A percentile compares a stretch with the other conserved stretches of the same genome.
phyloP scores from a whole-genome alignment of 1,140 invertebrate species.

The Rhynchophorus ferrugineus region DNA sequence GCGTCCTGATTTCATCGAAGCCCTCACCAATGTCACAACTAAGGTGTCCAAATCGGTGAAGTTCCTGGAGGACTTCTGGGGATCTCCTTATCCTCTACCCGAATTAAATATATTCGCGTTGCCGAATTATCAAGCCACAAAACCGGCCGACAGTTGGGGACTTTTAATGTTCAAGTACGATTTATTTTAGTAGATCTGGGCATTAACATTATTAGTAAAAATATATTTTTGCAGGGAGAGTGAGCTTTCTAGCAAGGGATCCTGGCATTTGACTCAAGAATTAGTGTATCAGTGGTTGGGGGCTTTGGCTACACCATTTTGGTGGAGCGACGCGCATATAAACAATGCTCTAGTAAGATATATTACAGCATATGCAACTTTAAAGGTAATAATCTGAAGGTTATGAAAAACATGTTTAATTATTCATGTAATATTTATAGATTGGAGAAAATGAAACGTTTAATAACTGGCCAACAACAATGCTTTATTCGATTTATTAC shows the following conservation, averaged over 20 bases:
- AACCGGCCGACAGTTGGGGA: slow-evolving; percentile 69
- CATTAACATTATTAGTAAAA: no score
- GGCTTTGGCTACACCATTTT: slow-evolving; percentile 58
- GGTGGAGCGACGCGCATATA: slow-evolving; percentile 61
- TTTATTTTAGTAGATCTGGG: no score
- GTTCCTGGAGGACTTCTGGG: slow-evolving; percentile 63
- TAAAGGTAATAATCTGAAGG: slow-evolving; percentile 47
- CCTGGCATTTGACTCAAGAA: slow-evolving; percentile 57
- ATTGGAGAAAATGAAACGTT: slow-evolving; percentile 60
- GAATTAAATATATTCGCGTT: slow-evolving; percentile 78
- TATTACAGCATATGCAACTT: slow-evolving; percentile 57
- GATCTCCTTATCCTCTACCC: slow-evolving; percentile 57
- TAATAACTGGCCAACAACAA: slow-evolving; percentile 68
- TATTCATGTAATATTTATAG: slow-evolving; percentile 43
- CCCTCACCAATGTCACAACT: slow-evolving; percentile 54
- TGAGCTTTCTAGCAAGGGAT: slow-evolving; percentile 51
- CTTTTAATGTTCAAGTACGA: slow-evolving; percentile 70
- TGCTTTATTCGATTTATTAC: slow-evolving; percentile 65
- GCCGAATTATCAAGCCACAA: slow-evolving; percentile 65
- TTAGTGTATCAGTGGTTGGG: slow-evolving; percentile 70
- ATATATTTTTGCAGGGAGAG: slow-evolving; percentile 50
- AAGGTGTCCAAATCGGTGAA: slow-evolving; percentile 57
- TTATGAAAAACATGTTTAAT: no score
- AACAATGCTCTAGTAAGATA: slow-evolving; percentile 67
- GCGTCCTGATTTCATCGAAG: slow-evolving; percentile 57